Conservation (phyloP, 2,113 vertebrate genomes). For the Cacatua alba region DNA sequence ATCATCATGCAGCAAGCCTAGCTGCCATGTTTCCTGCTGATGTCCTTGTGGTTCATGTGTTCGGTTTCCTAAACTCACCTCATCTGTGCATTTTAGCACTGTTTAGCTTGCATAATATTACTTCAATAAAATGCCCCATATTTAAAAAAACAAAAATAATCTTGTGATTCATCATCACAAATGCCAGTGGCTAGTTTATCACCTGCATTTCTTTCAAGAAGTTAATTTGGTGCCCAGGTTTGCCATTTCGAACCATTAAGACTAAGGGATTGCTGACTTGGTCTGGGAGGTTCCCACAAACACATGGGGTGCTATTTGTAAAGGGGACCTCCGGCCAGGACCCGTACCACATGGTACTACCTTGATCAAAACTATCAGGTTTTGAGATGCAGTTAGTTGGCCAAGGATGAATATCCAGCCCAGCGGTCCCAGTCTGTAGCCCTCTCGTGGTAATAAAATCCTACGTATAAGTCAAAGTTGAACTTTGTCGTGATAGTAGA, state of each 20-base stretch:
- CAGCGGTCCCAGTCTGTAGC: not conserved
- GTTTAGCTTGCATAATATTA: not conserved
- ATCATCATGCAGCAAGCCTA: not conserved
- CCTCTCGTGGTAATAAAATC: not conserved
- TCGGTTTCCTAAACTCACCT: not conserved
- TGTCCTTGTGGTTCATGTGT: not conserved
- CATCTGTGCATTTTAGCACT: not conserved
- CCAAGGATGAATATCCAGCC: not conserved
- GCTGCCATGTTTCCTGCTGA: fast-evolving
- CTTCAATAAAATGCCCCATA: not conserved
- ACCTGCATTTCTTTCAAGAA: not conserved
- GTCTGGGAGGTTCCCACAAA: not conserved
- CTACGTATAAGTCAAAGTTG: not conserved
- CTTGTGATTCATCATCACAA: not conserved
- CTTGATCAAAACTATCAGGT: not conserved
- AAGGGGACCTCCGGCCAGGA: not conserved
- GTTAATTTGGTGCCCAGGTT: not conserved
- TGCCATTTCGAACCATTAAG: not conserved
- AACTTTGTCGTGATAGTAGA: not conserved
- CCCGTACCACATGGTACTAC: not conserved
- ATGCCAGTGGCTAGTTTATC: not conserved
- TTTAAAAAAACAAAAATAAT: not conserved
- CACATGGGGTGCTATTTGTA: fast-evolving
- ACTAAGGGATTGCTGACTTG: not conserved
- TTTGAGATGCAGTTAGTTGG: not conserved